Conservation (phyloP, 2,113 vertebrate genomes). For the Zonotrichia leucophrys region DNA sequence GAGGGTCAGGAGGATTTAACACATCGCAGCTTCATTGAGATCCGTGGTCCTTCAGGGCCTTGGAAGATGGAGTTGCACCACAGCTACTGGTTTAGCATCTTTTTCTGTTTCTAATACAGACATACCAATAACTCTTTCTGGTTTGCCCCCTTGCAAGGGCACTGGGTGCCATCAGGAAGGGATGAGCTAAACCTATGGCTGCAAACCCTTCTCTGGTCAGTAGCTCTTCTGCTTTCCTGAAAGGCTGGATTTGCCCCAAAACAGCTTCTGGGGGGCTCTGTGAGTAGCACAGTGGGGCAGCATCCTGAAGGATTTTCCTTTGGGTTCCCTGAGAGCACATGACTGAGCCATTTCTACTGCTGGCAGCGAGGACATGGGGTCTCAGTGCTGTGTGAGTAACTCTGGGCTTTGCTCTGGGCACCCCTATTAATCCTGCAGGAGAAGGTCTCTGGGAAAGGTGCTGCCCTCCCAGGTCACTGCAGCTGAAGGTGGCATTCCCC, state of each 20-base stretch:
- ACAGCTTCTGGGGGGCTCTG: neutral
- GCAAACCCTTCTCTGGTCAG: neutral
- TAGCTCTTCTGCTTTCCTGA: neutral
- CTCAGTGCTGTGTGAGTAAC: neutral
- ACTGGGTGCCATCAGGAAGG: neutral
- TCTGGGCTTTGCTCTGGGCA: neutral
- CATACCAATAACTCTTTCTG: neutral
- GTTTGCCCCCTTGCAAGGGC: neutral
- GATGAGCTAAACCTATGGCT: neutral
- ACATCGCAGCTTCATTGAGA: accelerated
- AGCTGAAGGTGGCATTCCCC: neutral
- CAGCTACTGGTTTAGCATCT: neutral
- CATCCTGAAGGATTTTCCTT: neutral
- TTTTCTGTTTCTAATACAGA: neutral
- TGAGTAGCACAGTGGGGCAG: neutral
- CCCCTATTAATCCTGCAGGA: neutral
- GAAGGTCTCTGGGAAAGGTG: neutral
- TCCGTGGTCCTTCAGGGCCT: neutral
- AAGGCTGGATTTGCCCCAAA: neutral
- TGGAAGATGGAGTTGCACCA: neutral
- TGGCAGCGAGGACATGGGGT: neutral
- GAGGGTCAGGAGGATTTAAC: neutral
- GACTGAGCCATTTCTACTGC: neutral
- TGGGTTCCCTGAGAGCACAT: accelerated
- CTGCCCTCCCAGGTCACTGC: neutral